Percentiles rank a stretch among this genome's conserved stretches.
phyloP scores from a whole-genome alignment of 1,140 invertebrate genomes.

The Archivesica marissinica region DNA sequence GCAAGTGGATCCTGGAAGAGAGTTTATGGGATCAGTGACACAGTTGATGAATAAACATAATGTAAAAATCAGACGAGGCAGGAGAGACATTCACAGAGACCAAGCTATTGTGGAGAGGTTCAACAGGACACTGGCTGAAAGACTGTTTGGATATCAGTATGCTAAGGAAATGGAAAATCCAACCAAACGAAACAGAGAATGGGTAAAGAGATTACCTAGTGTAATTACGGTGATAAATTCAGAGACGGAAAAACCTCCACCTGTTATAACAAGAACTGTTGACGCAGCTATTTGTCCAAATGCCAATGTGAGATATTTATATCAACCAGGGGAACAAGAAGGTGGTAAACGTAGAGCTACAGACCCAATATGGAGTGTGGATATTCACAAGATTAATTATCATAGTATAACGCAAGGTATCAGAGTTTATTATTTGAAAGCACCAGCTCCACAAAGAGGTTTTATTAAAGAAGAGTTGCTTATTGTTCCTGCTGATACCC shows the following conservation, averaged over 20 bases:
- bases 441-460: constrained; percentile 42
- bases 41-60: constrained; percentile 61
- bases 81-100: constrained; percentile 40
- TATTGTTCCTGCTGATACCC: constrained; percentile 43
- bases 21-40: constrained; percentile 59
- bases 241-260: constrained; percentile 29
- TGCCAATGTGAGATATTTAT: constrained; percentile 51
- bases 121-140: constrained; percentile 62
- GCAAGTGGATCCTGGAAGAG: constrained; percentile 58
- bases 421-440: constrained; percentile 58
- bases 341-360: constrained; percentile 50
- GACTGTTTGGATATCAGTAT: constrained; percentile 64
- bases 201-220: constrained; percentile 39
- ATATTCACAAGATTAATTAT: constrained; percentile 32
- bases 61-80: constrained; percentile 28
- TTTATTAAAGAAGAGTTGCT: constrained; percentile 65
- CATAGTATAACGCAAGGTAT: constrained; percentile 16
- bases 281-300: constrained; percentile 25
- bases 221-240: constrained; percentile 59
- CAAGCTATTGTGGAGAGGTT: constrained; percentile 58
- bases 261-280: constrained; percentile 34
- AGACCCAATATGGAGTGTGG: constrained; percentile 62
- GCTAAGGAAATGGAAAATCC: constrained; percentile 58
- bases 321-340: constrained; percentile 64
- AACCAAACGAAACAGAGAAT: constrained; percentile 34